Base-by-base conservation (phyloP, 2,797 vertebrate species). In the Oryzias sinensis region DNA sequence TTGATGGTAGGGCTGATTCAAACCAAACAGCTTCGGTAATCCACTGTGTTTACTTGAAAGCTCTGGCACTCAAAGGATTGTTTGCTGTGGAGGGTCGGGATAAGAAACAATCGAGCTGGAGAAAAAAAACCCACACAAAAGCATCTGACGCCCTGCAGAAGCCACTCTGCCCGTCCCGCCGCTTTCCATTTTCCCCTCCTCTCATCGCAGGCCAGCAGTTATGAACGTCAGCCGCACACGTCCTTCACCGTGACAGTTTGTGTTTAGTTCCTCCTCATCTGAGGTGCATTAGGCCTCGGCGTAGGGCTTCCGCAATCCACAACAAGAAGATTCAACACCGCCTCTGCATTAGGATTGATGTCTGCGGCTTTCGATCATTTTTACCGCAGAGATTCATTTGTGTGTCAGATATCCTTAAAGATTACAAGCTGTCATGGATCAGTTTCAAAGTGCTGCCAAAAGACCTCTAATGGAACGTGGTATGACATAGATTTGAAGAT, bases 1-100 rank as follows among this genome's bases (percentile, higher is more conserved):
- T 41, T 66, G 76, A 79, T 75, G 37, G 56, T 62, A 15, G 17
- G 46, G 76, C 48, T 70, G 71, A 81, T 78, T 62, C 67, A 74
- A 82, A 81, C 62, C 69, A 74, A 74, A 73, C 70, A 66, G 17
- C 56, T 44, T 0, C 6, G 37, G 44, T 55, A 68, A 80, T 74
- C 69, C 55, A 49, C 37, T 51, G 69, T 46, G 48, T 74, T 49
- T 61, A 48, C 56, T 65, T 49, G 43, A 37, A 44, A 53, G 53
- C 63, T 55, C 69, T 57, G 79, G 54, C 73, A 56, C 66, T 52
- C 43, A 0, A 55, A 74, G 64, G 57, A 65, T 33, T 56, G 51
- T 62, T 73, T 77, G 62, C 67, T 40, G 25, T 49, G 47, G 47
- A 20, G 58, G 33, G 57, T 64, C 40, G 22, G 51, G 33, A 45